A percentile compares a stretch with the other conserved stretches of the same genome.
phyloP scores from a whole-genome alignment of 2,888 invertebrate genomes.

The Eupithecia pulchellata region DNA sequence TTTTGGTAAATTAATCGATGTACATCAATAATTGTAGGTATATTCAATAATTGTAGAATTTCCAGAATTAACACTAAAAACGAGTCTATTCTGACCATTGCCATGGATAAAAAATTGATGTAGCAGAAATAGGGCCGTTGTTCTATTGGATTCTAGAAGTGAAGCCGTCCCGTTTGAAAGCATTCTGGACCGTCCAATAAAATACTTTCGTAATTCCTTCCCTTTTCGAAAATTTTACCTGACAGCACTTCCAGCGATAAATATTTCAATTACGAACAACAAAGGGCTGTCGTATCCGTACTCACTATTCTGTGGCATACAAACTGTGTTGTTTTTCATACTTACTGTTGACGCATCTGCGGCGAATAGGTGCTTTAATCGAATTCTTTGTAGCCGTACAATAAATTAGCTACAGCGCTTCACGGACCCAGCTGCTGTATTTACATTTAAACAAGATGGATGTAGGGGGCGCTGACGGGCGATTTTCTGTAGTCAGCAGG shows the following conservation, averaged over 20 bases:
- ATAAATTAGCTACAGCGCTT: constrained; percentile 45
- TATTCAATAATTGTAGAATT: not conserved
- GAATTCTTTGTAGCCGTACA: constrained; percentile 46
- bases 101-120: not conserved
- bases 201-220: not conserved
- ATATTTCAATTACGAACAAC: constrained; percentile 44
- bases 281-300: constrained; percentile 28
- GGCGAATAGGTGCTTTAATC: constrained; percentile 41
- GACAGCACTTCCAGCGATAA: constrained; percentile 33
- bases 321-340: constrained; percentile 10
- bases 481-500: constrained; percentile 12
- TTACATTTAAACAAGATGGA: constrained; percentile 47
- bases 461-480: constrained; percentile 26
- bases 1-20: not conserved
- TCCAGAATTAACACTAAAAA: not conserved
- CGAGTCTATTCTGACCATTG: not conserved
- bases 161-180: not conserved
- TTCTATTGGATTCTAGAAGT: not conserved
- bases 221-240: constrained; percentile 3
- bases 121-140: not conserved
- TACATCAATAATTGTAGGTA: not conserved
- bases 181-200: constrained; percentile 9
- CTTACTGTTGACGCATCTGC: constrained; percentile 23
- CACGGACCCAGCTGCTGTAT: constrained; percentile 43
- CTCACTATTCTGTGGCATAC: not conserved